These are phyloP conservation scores for Toxonevra muliebris DNA, from an alignment of 2,888 invertebrate genomes.

Conservation along the genomic window DNA sequence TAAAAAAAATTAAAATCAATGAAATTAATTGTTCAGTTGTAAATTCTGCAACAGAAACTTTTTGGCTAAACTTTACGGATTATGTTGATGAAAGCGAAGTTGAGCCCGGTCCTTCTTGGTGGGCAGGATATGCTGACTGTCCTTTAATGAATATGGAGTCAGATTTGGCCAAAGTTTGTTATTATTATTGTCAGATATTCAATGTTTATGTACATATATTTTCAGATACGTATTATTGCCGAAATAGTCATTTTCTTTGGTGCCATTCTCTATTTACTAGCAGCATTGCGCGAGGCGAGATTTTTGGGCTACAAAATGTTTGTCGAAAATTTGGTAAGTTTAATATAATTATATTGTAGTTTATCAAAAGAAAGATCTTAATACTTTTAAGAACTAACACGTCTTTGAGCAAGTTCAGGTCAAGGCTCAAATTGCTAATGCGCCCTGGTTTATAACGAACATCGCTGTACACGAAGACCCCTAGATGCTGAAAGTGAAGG, in stretches of 20 bases:
- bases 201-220: background rate
- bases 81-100: constrained; percentile 55
- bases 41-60: constrained; percentile 62
- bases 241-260: constrained; percentile 85
- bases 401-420: too few species aligned
- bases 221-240: constrained; percentile 75
- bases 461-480: too few species aligned
- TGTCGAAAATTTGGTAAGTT: constrained; percentile 87
- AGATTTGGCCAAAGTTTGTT: constrained; percentile 53
- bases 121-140: constrained; percentile 61
- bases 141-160: constrained; percentile 62
- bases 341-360: background rate
- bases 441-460: too few species aligned
- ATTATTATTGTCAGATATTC: background rate
- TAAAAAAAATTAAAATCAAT: background rate
- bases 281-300: constrained; percentile 86
- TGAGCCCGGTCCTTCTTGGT: constrained; percentile 56
- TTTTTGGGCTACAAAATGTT: constrained; percentile 95
- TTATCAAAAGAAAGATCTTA: background rate
- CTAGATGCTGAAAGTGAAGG: too few species aligned
- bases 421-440: too few species aligned
- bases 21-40: too few species aligned
- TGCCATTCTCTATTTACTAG: constrained; percentile 83
- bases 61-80: constrained; percentile 63
- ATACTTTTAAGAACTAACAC: too few species aligned